Evolutionary conservation across 2,113 vertebrate genomes (phyloP), one percentile per base, ranked within the genome.

Genomic region (Bolborhynchus lineola): DNA sequence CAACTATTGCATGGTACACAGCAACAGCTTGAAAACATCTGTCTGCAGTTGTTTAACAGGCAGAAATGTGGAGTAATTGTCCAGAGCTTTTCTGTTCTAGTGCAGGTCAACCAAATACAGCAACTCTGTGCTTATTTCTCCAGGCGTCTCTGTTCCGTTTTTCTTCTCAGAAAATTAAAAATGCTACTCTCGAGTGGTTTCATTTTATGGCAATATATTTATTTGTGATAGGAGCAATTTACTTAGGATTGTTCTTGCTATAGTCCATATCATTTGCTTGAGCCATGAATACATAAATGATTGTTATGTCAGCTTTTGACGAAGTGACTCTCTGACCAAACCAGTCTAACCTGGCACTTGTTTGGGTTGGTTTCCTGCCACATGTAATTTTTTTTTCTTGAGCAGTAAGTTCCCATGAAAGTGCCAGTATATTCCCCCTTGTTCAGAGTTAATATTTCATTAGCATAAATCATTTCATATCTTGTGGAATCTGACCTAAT

Each of bases 311-410:
- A 67, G 49, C 31, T 92, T 70, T 31, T 50, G 71, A 72, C 79
- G 70, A 46, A 53, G 79, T 74, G 65, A 15, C 69, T 88, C 87
- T 80, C 74, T 17, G 52, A 12, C 62, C 37, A 72, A 96, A 95
- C 94, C 92, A 92, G 96, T 95, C 94, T 71, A 33, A 57, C 90
- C 79, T 75, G 93, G 87, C 4, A 3, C 10, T 71, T 90, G 78
- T 82, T 94, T 90, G 90, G 80, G 63, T 86, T 93, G 92, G 91
- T 74, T 95, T 92, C 44, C 59, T 93, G 92, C 94, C 94, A 92
- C 3, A 0, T 92, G 39, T 69, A 17, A 35, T 24, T 23, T 35
- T 46, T 60, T 46, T 64, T 75, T 59, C 39, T 57, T 3, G 0
- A 90, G 94, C 82, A 9, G 44, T 52, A 65, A 49, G 74, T 95